Percentiles rank a stretch among this genome's conserved stretches.
These are phyloP conservation scores for Xenus cinereus DNA, from an alignment of 2,113 vertebrate genomes.

Conservation along the genomic window DNA sequence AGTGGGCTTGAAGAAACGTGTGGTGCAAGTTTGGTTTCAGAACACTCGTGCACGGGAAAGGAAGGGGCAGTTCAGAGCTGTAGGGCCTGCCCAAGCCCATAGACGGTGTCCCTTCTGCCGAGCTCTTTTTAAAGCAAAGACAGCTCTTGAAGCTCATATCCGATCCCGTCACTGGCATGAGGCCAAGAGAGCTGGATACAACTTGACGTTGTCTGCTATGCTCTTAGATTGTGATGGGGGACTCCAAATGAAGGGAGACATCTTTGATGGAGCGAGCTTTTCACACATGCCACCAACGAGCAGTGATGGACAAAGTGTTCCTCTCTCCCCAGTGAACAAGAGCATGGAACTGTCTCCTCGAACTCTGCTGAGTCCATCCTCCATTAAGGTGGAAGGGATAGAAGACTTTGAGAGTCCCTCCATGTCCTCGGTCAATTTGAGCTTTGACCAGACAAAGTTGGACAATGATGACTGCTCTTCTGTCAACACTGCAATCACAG, in stretches of 20 bases:
- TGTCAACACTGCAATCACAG: conserved; percentile 97
- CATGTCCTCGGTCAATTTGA: conserved; percentile 93
- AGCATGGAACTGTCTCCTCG: conserved; percentile 91
- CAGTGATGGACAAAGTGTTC: conserved; percentile 89
- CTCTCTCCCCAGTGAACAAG: conserved; percentile 93
- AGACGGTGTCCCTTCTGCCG: conserved; percentile 95
- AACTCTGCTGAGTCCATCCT: conserved; percentile 92
- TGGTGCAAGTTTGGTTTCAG: conserved; percentile 99
- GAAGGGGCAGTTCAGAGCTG: conserved; percentile 96
- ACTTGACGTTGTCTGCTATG: conserved; percentile 88
- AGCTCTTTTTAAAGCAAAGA: conserved; percentile 98
- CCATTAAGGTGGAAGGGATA: conserved; percentile 96
- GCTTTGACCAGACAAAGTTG: conserved; percentile 92
- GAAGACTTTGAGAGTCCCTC: conserved; percentile 96
- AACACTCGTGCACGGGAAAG: conserved; percentile 96
- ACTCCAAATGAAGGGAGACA: conserved; percentile 91
- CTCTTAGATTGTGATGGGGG: conserved; percentile 89
- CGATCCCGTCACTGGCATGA: conserved; percentile 98
- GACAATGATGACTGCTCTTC: conserved; percentile 99
- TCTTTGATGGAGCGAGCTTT: conserved; percentile 85
- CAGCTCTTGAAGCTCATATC: conserved; percentile 96
- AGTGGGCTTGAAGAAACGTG: conserved; percentile 97
- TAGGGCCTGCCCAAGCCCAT: conserved; percentile 95
- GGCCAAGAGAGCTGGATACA: conserved; percentile 97
- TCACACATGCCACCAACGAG: conserved; percentile 83